These are phyloP conservation scores for Crepidodera aurea DNA, from an alignment of 2,888 invertebrate genomes.

Conservation along the genomic window DNA sequence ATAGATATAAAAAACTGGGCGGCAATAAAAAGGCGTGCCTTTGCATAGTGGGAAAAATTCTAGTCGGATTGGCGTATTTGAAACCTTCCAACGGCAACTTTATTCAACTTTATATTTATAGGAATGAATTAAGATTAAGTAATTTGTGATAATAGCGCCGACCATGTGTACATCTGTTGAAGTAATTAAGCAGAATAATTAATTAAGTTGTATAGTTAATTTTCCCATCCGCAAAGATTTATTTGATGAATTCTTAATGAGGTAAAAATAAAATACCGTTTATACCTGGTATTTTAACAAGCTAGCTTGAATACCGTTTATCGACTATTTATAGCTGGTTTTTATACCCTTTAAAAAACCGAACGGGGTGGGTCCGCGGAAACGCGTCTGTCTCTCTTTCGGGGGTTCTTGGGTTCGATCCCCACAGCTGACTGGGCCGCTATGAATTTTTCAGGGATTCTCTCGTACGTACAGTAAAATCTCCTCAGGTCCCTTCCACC, in stretches of 20 bases:
- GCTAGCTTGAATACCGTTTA: too few species aligned
- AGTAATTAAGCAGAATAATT: not conserved
- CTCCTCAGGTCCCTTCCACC: too few species aligned
- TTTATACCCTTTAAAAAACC: too few species aligned
- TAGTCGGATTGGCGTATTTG: slow-evolving; percentile 5
- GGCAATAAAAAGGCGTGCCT: slow-evolving; percentile 3
- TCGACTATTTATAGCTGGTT: too few species aligned
- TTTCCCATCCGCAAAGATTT: not conserved
- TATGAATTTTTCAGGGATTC: too few species aligned
- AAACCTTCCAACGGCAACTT: not conserved
- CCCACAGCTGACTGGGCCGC: too few species aligned
- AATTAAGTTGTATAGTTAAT: not conserved
- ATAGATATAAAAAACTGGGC: slow-evolving; percentile 13
- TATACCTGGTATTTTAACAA: too few species aligned
- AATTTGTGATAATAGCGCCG: not conserved
- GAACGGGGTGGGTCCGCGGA: too few species aligned
- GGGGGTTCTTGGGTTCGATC: too few species aligned
- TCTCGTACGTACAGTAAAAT: too few species aligned
- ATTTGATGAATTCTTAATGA: not conserved
- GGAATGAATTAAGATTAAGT: not conserved
- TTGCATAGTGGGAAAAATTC: not conserved
- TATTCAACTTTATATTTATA: not conserved
- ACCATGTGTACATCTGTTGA: not conserved
- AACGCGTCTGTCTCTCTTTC: too few species aligned
- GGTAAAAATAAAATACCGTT: too few species aligned